phyloP scores from a whole-genome alignment of 2,888 invertebrate species.

The Nowickia ferox region DNA sequence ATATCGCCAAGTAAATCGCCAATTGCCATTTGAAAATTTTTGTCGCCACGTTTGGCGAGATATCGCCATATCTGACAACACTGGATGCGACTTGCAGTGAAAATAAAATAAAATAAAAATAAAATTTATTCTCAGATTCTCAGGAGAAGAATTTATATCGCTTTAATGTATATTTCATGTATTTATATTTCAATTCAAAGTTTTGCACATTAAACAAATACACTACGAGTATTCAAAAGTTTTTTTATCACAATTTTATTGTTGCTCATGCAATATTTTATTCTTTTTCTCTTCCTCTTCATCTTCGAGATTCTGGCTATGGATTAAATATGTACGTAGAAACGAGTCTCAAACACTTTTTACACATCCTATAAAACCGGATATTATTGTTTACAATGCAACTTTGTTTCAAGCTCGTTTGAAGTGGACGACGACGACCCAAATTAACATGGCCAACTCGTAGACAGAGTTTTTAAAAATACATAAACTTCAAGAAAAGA shows the following conservation, averaged over 20 bases:
- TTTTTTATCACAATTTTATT: background rate
- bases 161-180: no score
- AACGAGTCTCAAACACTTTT: background rate
- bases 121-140: no score
- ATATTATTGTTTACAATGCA: conserved; percentile 37
- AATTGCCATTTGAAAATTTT: no score
- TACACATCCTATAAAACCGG: conserved; percentile 11
- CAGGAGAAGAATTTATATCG: no score
- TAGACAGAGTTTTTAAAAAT: background rate
- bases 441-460: background rate
- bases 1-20: no score
- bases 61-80: no score
- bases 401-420: background rate
- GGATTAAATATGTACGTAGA: background rate
- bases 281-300: background rate
- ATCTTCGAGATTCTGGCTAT: background rate
- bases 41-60: no score
- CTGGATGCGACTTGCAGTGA: no score
- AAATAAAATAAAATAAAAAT: no score
- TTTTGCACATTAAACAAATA: no score
- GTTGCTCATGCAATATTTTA: background rate
- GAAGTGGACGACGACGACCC: conserved; percentile 14
- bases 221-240: no score
- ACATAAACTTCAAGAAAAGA: background rate
- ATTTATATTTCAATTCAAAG: no score